These are phyloP conservation scores for Euzophera pinguis DNA, from an alignment of 2,888 invertebrate species.

Conservation along the genomic window DNA sequence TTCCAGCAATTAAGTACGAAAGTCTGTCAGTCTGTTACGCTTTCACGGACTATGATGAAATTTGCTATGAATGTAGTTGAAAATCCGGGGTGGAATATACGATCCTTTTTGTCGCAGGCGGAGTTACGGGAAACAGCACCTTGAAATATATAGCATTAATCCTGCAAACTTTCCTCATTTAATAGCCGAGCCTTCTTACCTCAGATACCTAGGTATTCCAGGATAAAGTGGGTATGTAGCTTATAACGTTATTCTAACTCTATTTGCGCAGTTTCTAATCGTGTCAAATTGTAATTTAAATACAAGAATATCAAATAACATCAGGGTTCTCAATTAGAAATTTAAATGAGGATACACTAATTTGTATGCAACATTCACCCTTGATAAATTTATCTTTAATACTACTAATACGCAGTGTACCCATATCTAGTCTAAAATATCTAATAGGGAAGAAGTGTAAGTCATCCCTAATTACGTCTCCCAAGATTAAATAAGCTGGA, in stretches of 20 bases:
- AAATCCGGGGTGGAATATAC: too few species aligned
- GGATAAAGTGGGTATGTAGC: too few species aligned
- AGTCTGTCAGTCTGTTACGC: too few species aligned
- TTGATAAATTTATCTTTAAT: neutral
- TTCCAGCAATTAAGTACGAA: too few species aligned
- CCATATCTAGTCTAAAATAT: neutral
- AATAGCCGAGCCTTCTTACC: too few species aligned
- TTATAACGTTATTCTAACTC: neutral
- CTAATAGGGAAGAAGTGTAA: neutral
- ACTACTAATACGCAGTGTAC: neutral
- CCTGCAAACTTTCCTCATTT: too few species aligned
- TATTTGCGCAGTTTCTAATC: neutral
- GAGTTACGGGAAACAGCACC: too few species aligned
- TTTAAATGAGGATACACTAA: conserved; percentile 4
- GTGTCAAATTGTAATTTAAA: neutral
- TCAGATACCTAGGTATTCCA: too few species aligned
- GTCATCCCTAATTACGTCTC: neutral
- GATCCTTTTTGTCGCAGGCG: too few species aligned
- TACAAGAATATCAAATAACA: neutral
- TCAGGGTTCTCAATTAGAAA: conserved; percentile 5
- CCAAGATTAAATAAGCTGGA: conserved; percentile 2
- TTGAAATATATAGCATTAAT: too few species aligned
- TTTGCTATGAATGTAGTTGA: too few species aligned
- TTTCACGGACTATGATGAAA: too few species aligned
- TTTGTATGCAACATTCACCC: conserved; percentile 8